Evolutionary conservation across 2,888 invertebrate species (phyloP).

Genomic region (Augiades crinisus): DNA sequence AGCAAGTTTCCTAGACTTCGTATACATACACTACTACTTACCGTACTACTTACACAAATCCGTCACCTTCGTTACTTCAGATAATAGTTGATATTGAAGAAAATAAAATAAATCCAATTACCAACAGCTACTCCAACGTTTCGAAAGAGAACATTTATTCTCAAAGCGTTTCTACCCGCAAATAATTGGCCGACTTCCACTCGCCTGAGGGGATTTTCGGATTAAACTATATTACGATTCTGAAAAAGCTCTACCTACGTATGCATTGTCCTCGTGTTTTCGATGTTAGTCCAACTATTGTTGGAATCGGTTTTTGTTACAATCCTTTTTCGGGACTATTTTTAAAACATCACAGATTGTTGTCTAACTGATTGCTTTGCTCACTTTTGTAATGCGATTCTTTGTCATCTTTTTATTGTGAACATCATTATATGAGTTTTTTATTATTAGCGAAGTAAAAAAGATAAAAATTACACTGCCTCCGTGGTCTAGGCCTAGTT

Average conservation of each 20-base stretch:
- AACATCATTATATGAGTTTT: too few relatives aligned
- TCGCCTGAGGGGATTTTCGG: constrained; percentile 64
- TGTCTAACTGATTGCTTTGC: background rate
- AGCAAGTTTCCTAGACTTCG: too few relatives aligned
- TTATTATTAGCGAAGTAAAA: too few relatives aligned
- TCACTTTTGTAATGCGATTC: background rate
- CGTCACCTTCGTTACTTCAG: too few relatives aligned
- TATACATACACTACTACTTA: too few relatives aligned
- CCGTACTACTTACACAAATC: too few relatives aligned
- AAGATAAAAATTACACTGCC: too few relatives aligned
- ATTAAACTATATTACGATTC: constrained; percentile 58
- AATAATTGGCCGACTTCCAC: constrained; percentile 63
- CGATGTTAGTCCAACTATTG: constrained; percentile 9
- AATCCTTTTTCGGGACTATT: constrained; percentile 13
- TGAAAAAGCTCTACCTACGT: constrained; percentile 22
- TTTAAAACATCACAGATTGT: constrained; percentile 10
- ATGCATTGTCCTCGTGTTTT: constrained; percentile 19
- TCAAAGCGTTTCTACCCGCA: constrained; percentile 43
- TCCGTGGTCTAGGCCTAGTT: too few relatives aligned
- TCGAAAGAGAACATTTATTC: constrained; percentile 9
- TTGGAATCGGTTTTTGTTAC: background rate
- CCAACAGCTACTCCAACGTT: constrained; percentile 35
- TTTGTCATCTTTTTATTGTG: background rate
- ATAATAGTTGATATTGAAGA: too few relatives aligned
- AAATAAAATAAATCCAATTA: too few relatives aligned